phyloP scores from a whole-genome alignment of 37 sponge, comb jelly and placozoan genomes.

The Hexactinellida sp. region DNA sequence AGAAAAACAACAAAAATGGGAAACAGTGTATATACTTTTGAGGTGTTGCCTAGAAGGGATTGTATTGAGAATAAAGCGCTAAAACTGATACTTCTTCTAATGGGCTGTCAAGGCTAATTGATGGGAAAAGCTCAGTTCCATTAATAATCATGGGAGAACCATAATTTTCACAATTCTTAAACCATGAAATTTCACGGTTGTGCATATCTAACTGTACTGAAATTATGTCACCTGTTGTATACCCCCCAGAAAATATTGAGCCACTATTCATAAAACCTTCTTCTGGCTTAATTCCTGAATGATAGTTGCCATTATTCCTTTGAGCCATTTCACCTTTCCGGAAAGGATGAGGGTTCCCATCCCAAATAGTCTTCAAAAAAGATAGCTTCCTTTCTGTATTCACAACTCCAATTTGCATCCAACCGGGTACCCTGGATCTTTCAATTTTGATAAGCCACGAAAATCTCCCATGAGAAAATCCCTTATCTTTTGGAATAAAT shows the following conservation, averaged over 20 bases:
- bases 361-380: slow-evolving; percentile 52
- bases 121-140: slow-evolving; percentile 34
- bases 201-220: slow-evolving; percentile 57
- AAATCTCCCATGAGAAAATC: slow-evolving; percentile 44
- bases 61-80: not conserved
- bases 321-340: slow-evolving; percentile 66
- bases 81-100: slow-evolving; percentile 58
- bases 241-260: slow-evolving; percentile 52
- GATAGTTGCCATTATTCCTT: slow-evolving; percentile 69
- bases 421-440: slow-evolving; percentile 60
- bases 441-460: slow-evolving; percentile 70
- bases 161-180: slow-evolving; percentile 62
- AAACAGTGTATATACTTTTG: too few species aligned
- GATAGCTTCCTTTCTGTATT: slow-evolving; percentile 32
- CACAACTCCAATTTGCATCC: slow-evolving; percentile 86
- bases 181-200: slow-evolving; percentile 45
- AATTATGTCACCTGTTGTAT: slow-evolving; percentile 57
- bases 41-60: slow-evolving; percentile 5
- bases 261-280: slow-evolving; percentile 48
- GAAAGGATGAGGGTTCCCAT: slow-evolving; percentile 83
- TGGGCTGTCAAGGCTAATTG: slow-evolving; percentile 75
- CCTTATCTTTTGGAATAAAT: slow-evolving; percentile 49
- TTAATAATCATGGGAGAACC: slow-evolving; percentile 28
- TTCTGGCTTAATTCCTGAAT: slow-evolving; percentile 38
- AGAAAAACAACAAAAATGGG: too few species aligned